Evolutionary conservation across 35 echinoderm and acorn worm genomes (phyloP).

Genomic region (Acanthaster planci): DNA sequence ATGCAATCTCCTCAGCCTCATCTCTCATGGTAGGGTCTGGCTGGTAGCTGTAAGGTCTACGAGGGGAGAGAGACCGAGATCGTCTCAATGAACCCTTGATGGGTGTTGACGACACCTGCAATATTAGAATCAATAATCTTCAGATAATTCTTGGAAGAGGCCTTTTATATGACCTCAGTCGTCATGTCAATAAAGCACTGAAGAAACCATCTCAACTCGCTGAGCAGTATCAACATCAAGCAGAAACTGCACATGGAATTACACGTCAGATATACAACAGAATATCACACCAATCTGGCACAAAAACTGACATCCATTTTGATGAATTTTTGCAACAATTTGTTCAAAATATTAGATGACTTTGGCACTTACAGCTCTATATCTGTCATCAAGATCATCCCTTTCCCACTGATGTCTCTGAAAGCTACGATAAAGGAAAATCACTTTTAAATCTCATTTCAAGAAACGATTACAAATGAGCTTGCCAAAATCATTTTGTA

Average conservation of each 20-base stretch:
- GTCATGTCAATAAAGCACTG: too few relatives aligned
- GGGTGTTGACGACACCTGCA: constrained; percentile 55
- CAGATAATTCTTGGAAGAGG: too few relatives aligned
- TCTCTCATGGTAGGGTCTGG: not conserved
- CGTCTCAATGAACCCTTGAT: constrained; percentile 12
- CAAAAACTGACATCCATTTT: too few relatives aligned
- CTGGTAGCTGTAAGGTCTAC: not conserved
- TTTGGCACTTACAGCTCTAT: not conserved
- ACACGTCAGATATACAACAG: too few relatives aligned
- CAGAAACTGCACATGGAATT: too few relatives aligned
- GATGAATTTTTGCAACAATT: too few relatives aligned
- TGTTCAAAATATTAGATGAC: too few relatives aligned
- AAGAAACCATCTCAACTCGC: too few relatives aligned
- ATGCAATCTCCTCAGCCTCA: not conserved
- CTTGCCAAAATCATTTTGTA: not conserved
- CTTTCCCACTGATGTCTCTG: not conserved
- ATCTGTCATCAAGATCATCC: constrained; percentile 14
- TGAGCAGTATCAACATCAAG: too few relatives aligned
- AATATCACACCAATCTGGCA: too few relatives aligned
- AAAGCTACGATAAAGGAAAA: not conserved
- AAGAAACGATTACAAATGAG: not conserved
- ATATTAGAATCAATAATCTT: too few relatives aligned
- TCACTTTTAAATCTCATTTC: not conserved
- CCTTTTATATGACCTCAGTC: too few relatives aligned
- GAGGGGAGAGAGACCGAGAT: constrained; percentile 49